These are phyloP conservation scores for Eupsilia transversa DNA, from an alignment of 2,888 invertebrate species.

Conservation along the genomic window DNA sequence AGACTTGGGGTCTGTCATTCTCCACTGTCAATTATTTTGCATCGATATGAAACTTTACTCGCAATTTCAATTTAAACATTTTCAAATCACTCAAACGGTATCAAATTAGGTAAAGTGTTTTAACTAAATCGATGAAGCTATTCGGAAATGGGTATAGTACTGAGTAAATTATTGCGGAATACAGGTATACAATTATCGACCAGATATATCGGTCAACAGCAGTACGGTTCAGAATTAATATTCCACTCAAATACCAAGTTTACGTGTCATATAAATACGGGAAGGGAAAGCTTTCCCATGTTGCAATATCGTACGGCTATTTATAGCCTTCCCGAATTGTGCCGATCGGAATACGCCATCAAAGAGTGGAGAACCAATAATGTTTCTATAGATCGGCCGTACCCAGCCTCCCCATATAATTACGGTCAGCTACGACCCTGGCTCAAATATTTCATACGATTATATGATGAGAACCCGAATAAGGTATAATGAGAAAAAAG, in stretches of 20 bases:
- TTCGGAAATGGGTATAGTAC: not conserved
- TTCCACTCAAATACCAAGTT: slow-evolving; percentile 35
- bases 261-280: slow-evolving; percentile 36
- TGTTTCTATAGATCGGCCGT: slow-evolving; percentile 69
- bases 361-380: slow-evolving; percentile 68
- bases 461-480: slow-evolving; percentile 64
- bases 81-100: not conserved
- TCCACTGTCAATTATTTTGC: too few relatives aligned
- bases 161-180: not conserved
- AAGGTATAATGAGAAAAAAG: slow-evolving; percentile 14
- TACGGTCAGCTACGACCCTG: slow-evolving; percentile 68
- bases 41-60: not conserved
- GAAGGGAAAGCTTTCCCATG: slow-evolving; percentile 50
- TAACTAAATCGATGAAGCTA: not conserved
- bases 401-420: slow-evolving; percentile 72
- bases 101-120: not conserved
- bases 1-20: too few relatives aligned
- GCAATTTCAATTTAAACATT: not conserved
- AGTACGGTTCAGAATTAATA: slow-evolving; percentile 38
- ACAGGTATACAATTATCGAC: not conserved
- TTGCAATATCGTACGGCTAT: slow-evolving; percentile 41
- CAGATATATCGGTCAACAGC: slow-evolving; percentile 3
- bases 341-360: slow-evolving; percentile 57
- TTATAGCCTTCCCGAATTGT: slow-evolving; percentile 35
- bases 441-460: slow-evolving; percentile 71